A percentile compares a stretch with the other conserved stretches of the same genome.
Evolutionary conservation across 2,113 vertebrate genomes (phyloP).

Genomic region (Amazona guildingii): DNA sequence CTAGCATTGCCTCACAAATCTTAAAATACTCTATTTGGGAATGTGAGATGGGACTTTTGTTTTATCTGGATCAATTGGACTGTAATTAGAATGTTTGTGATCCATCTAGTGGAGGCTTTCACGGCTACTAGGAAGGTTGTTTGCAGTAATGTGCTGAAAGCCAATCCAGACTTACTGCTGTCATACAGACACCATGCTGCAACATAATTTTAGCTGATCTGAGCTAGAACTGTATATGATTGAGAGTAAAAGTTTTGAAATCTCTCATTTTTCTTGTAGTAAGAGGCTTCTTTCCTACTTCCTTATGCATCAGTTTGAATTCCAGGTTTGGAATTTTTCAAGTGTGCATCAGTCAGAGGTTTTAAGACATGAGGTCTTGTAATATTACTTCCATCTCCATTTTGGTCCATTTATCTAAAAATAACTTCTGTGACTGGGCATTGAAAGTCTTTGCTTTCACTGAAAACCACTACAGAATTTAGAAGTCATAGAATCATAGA

Average conservation of each 20-base stretch:
- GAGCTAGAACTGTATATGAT: background rate
- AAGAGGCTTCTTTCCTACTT: background rate
- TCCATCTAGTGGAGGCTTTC: background rate
- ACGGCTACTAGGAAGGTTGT: background rate
- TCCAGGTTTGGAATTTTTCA: background rate
- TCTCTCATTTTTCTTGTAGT: background rate
- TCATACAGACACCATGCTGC: background rate
- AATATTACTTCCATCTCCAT: rapidly evolving
- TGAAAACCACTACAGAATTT: background rate
- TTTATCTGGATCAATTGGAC: background rate
- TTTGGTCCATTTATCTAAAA: background rate
- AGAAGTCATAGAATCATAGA: background rate
- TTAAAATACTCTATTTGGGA: background rate
- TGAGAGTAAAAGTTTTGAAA: background rate
- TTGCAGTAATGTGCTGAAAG: background rate
- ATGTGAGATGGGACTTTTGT: background rate
- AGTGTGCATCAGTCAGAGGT: background rate
- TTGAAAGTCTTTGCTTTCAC: background rate
- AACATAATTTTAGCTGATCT: background rate
- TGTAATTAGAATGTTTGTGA: background rate
- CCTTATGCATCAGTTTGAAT: background rate
- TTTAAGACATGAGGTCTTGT: rapidly evolving
- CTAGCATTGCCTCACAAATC: background rate
- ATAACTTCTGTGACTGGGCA: background rate
- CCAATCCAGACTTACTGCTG: background rate